Evolutionary conservation across 2,113 vertebrate species (phyloP).

Genomic region (pig (Sus scrofa)): DNA sequence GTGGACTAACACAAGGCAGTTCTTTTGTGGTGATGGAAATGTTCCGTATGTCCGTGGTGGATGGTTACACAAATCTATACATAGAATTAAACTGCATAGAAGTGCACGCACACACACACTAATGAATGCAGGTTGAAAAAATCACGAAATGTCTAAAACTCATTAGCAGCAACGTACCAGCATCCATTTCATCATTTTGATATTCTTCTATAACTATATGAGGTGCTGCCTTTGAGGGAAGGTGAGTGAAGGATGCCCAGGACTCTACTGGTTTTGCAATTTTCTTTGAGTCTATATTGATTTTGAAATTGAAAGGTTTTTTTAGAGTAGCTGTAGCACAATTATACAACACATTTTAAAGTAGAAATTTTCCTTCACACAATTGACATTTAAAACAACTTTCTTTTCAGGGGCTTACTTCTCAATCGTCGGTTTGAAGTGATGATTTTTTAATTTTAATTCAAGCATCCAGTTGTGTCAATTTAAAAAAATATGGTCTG

Average conservation of each 20-base stretch:
- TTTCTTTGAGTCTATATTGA: neutral
- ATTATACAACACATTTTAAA: constrained; percentile 29
- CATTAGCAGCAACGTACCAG: neutral
- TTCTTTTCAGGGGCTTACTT: constrained; percentile 30
- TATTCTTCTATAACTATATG: neutral
- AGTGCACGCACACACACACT: neutral
- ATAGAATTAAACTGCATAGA: neutral
- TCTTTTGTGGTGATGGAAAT: neutral
- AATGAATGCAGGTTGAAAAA: neutral
- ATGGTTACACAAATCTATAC: neutral
- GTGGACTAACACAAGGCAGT: no score
- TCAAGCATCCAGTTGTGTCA: neutral
- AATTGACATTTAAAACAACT: neutral
- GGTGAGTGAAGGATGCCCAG: neutral
- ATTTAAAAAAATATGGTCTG: neutral
- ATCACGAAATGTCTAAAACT: neutral
- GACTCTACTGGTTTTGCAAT: neutral
- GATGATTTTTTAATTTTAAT: neutral
- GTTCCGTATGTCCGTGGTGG: neutral
- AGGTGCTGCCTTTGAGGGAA: neutral
- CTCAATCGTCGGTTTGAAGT: constrained; percentile 39
- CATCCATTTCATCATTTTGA: neutral
- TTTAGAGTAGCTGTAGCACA: neutral
- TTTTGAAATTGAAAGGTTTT: neutral
- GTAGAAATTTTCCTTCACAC: neutral